Evolutionary conservation across 2,797 vertebrate genomes (phyloP).

Genomic region (Scarus forsteni): DNA sequence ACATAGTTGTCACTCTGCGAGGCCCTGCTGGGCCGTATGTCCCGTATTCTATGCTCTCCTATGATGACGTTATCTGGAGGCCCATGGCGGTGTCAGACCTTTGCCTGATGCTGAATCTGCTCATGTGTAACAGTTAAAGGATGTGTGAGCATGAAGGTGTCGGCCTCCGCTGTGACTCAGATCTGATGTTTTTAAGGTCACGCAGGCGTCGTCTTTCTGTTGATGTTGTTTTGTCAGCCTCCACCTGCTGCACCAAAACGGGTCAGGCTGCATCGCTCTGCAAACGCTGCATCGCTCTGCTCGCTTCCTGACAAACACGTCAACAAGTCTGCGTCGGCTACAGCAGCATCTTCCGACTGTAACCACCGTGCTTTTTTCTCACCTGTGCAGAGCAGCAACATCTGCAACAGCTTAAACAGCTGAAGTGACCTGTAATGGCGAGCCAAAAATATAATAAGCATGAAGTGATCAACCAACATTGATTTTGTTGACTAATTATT

Average conservation of each 20-base stretch:
- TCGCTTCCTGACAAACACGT: constrained; percentile 33
- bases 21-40: too few species aligned
- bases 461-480: too few species aligned
- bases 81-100: too few species aligned
- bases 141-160: neutral
- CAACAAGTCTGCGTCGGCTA: neutral
- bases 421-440: too few species aligned
- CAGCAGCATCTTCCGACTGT: constrained; percentile 4
- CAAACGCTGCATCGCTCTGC: neutral
- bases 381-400: neutral
- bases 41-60: too few species aligned
- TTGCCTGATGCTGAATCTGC: too few species aligned
- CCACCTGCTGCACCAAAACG: constrained; percentile 19
- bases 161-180: neutral
- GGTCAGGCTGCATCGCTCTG: constrained; percentile 43
- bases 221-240: neutral
- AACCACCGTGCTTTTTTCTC: neutral
- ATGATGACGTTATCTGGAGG: too few species aligned
- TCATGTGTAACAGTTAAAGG: too few species aligned
- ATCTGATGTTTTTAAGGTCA: neutral
- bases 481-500: too few species aligned
- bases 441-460: too few species aligned
- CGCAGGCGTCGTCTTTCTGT: neutral
- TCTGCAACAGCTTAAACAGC: too few species aligned
- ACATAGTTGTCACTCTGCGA: too few species aligned